phyloP scores from a whole-genome alignment of 2,797 vertebrate species.

The Luscinia megarhynchos region DNA sequence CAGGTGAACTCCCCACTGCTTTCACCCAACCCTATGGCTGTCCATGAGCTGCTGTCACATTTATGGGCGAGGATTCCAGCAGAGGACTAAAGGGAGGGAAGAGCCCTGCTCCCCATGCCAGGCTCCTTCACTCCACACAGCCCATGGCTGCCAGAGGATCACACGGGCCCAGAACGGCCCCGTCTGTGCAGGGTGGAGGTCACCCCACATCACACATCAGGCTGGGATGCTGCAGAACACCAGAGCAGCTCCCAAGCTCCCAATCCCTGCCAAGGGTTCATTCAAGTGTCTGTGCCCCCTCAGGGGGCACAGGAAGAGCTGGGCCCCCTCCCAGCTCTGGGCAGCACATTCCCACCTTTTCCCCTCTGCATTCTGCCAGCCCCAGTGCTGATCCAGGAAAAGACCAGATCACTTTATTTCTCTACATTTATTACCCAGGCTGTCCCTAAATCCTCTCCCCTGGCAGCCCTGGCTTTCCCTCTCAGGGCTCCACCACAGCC shows the following conservation, averaged over 20 bases:
- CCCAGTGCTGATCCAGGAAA: neutral
- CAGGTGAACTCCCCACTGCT: neutral
- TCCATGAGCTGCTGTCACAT: rapidly evolving
- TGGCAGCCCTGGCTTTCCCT: neutral
- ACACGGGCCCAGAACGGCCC: rapidly evolving
- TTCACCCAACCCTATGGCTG: rapidly evolving
- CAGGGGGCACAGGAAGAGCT: neutral
- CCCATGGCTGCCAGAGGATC: rapidly evolving
- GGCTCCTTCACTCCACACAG: neutral
- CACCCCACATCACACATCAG: rapidly evolving
- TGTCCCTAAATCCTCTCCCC: neutral
- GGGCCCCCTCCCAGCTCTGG: neutral
- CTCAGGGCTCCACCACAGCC: neutral
- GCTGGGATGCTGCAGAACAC: neutral
- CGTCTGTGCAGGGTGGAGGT: neutral
- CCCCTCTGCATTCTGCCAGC: neutral
- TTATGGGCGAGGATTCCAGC: rapidly evolving
- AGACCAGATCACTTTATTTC: neutral
- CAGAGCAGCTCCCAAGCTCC: neutral
- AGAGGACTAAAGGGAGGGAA: rapidly evolving
- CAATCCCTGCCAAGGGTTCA: rapidly evolving
- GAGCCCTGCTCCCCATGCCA: rapidly evolving
- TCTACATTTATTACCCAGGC: neutral
- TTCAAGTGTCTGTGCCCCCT: rapidly evolving
- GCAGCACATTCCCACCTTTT: neutral